phyloP scores from a whole-genome alignment of 2,888 invertebrate genomes.

The Pyrochroa serraticornis region DNA sequence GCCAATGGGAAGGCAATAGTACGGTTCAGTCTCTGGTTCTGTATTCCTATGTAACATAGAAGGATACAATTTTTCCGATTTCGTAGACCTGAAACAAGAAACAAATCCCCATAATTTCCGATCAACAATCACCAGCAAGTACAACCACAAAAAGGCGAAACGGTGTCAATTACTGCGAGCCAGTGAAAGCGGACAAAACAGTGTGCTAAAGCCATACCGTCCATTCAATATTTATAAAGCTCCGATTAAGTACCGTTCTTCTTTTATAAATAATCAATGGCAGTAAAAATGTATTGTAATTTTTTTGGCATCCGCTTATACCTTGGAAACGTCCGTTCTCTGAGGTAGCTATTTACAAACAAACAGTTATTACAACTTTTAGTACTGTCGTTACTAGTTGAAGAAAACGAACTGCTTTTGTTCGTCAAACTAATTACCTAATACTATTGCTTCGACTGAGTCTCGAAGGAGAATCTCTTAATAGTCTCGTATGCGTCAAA shows the following conservation, averaged over 20 bases:
- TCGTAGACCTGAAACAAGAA: constrained; percentile 77
- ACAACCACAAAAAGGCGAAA: constrained; percentile 8
- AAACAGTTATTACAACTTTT: constrained; percentile 37
- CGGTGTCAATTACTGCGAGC: constrained; percentile 18
- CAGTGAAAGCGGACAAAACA: constrained; percentile 43
- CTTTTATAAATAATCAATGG: constrained; percentile 10
- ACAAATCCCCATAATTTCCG: constrained; percentile 1
- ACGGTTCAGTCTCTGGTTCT: constrained; percentile 84
- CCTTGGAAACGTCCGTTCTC: constrained; percentile 94
- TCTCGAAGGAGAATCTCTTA: constrained; percentile 74
- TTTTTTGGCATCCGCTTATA: constrained; percentile 59
- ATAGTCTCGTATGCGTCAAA: constrained; percentile 73
- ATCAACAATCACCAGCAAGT: neutral
- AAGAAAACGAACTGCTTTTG: neutral
- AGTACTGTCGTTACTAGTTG: neutral
- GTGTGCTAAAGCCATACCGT: constrained; percentile 20
- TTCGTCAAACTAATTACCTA: constrained; percentile 66
- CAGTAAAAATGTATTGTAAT: constrained; percentile 2
- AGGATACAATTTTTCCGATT: constrained; percentile 93
- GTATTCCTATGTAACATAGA: constrained; percentile 86
- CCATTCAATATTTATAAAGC: constrained; percentile 28
- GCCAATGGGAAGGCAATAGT: constrained; percentile 82
- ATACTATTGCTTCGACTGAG: constrained; percentile 91
- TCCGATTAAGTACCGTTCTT: neutral
- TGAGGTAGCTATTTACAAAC: constrained; percentile 75